Evolutionary conservation across 2,113 vertebrate species (phyloP).

Genomic region (Ailurus styani): DNA sequence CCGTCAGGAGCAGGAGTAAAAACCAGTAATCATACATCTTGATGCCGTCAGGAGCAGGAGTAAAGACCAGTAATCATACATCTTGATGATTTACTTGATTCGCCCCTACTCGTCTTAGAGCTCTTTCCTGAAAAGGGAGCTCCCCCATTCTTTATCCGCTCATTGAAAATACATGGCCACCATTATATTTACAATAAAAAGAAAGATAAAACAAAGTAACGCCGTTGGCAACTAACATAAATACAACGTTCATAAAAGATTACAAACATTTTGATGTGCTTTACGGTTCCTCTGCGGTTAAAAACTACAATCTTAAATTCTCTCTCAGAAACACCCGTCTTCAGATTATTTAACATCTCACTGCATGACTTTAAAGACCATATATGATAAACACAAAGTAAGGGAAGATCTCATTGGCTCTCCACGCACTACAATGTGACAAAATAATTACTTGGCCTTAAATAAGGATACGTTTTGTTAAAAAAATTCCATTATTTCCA

Average conservation of each 20-base stretch:
- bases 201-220: not conserved
- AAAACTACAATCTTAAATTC: not conserved
- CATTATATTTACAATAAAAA: not conserved
- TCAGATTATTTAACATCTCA: not conserved
- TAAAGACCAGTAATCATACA: fast-evolving
- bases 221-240: not conserved
- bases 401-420: slow-evolving; percentile 35
- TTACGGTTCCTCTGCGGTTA: not conserved
- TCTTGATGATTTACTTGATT: not conserved
- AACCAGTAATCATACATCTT: too few species aligned
- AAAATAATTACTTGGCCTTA: slow-evolving; percentile 37
- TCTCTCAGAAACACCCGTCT: not conserved
- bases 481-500: slow-evolving; percentile 69
- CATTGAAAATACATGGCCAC: slow-evolving; percentile 56
- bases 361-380: not conserved
- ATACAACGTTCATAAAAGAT: not conserved
- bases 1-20: not conserved
- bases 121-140: not conserved
- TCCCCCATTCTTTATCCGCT: not conserved
- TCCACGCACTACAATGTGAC: not conserved
- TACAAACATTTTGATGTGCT: not conserved
- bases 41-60: not conserved
- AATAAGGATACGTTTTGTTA: slow-evolving; percentile 44
- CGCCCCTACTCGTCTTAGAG: not conserved
- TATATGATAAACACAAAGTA: not conserved